Base-by-base conservation (phyloP, 2,113 vertebrate species). In the Tyto alba region DNA sequence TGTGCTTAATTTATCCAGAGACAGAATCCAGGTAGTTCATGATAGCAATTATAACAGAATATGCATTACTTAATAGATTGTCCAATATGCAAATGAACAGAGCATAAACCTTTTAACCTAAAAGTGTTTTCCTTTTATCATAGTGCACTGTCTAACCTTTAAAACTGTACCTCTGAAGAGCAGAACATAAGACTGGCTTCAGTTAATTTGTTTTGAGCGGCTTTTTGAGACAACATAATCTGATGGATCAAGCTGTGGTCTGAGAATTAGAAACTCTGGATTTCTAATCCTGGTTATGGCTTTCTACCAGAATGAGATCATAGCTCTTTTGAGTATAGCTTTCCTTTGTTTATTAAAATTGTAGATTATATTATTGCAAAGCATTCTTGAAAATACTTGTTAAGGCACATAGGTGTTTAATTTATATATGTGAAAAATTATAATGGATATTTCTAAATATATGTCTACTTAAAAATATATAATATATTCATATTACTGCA, bases 41-140 rank as follows among this genome's bases (percentile, higher is more conserved):
- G 43, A 60, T 81, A 88, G 66, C 72, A 90, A 84, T 20, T 30
- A 32, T 16, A 81, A 83, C 2, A 85, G 13, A 89, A 45, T 40
- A 76, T 90, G 40, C 16, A 93, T 93, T 93, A 94, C 94, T 96
- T 56, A 85, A 36, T 23, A 84, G 60, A 36, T 62, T 96, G 73
- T 86, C 47, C 34, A 87, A 47, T 76, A 88, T 56, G 50, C 36
- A 95, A 91, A 95, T 86, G 30, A 87, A 59, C 20, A 71, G 43
- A 64, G 40, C 34, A n/a, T 84, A 82, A 88, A 79, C 83, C 81
- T 91, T 87, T 88, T 93, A 84, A 88, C 48, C 16, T 89, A 73
- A 82, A 90, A 69, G 7, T 74, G 25, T 85, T 73, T 95, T 91
- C 11, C 23, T 72, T 55, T n/a, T 57, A 55, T 78, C n/a, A 18